A percentile compares a stretch with the other conserved stretches of the same genome.
These are phyloP conservation scores for Cranoglanis bouderius DNA, from an alignment of 2,113 vertebrate genomes.

Conservation along the genomic window DNA sequence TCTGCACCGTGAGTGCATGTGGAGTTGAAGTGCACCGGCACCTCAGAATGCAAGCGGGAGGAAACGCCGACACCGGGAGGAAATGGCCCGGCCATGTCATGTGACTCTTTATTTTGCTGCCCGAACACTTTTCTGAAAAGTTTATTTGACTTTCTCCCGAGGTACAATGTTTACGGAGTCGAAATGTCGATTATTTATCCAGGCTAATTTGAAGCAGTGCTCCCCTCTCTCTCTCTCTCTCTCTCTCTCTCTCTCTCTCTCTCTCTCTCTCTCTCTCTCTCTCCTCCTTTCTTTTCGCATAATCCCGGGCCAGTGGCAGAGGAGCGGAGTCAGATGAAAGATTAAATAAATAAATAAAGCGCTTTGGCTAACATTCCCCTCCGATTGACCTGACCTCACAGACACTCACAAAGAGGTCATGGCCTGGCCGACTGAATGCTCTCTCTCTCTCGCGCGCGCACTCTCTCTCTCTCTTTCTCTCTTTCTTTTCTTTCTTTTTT, in stretches of 20 bases:
- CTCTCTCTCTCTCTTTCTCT: neutral
- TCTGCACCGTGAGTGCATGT: neutral
- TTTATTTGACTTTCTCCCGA: slow-evolving; percentile 74
- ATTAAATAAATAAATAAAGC: slow-evolving; percentile 77
- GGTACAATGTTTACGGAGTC: slow-evolving; percentile 67
- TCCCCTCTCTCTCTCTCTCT: slow-evolving; percentile 32
- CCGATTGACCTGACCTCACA: slow-evolving; percentile 67
- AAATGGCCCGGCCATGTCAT: slow-evolving; percentile 7
- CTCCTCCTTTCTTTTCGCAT: slow-evolving; percentile 50
- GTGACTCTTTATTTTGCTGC: slow-evolving; percentile 59
- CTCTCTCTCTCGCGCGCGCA: too few relatives aligned
- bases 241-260: slow-evolving; percentile 30
- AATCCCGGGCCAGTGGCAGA: slow-evolving; percentile 69
- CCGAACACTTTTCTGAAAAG: slow-evolving; percentile 56
- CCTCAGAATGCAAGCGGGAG: neutral
- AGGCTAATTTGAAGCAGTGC: slow-evolving; percentile 77
- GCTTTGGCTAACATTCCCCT: slow-evolving; percentile 73
- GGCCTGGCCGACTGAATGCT: slow-evolving; percentile 56
- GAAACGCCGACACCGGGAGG: neutral
- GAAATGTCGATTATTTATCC: slow-evolving; percentile 73
- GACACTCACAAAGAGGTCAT: slow-evolving; percentile 65
- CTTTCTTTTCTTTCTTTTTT: too few relatives aligned
- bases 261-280: neutral
- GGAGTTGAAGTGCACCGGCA: neutral
- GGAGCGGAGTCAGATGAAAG: slow-evolving; percentile 62